phyloP scores from a whole-genome alignment of 1,140 invertebrate genomes.

The Marisa cornuarietis region DNA sequence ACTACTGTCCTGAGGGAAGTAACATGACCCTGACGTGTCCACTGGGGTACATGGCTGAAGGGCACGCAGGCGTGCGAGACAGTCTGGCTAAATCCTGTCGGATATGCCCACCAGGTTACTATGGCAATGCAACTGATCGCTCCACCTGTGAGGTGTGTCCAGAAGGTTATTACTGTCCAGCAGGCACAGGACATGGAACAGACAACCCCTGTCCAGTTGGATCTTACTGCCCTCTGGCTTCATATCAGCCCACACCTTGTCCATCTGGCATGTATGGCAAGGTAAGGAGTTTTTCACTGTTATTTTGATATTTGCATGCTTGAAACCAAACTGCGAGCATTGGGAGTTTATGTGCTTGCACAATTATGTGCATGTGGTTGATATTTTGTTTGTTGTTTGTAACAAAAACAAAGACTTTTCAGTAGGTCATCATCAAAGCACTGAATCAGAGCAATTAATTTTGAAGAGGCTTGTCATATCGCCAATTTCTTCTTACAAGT shows the following conservation, averaged over 20 bases:
- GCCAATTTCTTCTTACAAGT: no score
- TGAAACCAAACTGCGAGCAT: no score
- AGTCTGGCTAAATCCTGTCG: slow-evolving; percentile 42
- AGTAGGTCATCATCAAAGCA: no score
- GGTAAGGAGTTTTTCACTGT: not conserved
- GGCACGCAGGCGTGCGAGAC: slow-evolving; percentile 50
- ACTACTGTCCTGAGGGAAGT: slow-evolving; percentile 59
- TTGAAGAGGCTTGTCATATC: no score
- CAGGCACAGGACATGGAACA: slow-evolving; percentile 53
- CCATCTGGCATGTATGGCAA: slow-evolving; percentile 53
- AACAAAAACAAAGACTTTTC: no score
- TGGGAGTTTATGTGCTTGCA: no score
- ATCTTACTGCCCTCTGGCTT: slow-evolving; percentile 57
- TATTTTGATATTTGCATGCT: no score
- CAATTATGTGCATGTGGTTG: no score
- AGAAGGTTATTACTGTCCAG: slow-evolving; percentile 60
- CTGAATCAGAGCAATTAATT: no score
- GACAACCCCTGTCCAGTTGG: slow-evolving; percentile 54
- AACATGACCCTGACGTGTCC: slow-evolving; percentile 54
- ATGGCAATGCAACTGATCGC: slow-evolving; percentile 55
- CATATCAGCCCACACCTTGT: slow-evolving; percentile 43
- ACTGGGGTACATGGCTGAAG: slow-evolving; percentile 51
- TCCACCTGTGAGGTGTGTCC: slow-evolving; percentile 53
- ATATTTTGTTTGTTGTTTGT: no score
- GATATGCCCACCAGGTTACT: slow-evolving; percentile 59